Base-by-base conservation (phyloP, 2,888 invertebrate species). In the Protodeltote pygarga region DNA sequence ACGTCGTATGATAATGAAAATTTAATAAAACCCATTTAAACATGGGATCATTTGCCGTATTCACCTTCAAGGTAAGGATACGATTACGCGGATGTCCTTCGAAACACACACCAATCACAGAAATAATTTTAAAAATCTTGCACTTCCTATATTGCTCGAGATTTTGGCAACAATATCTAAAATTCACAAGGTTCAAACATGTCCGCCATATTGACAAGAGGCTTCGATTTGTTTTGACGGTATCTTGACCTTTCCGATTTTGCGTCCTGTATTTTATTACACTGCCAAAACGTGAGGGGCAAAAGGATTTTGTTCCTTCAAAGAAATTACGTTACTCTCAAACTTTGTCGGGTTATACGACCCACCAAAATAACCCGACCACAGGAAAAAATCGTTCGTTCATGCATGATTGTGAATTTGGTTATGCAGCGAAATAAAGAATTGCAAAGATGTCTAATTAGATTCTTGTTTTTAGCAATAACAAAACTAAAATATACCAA, bases 171-270 rank as follows among this genome's bases (percentile, higher is more conserved):
- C n/a, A n/a, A n/a, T n/a, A 70, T 72, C 66, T 65, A 76, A 80
- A 79, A 77, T 70, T 62, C 42, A 59, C 67, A 71, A 71, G 67
- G 72, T 78, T 76, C 74, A 76, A 81, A 79, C 70, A 76, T 61
- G 79, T 77, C 85, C 79, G 92, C 92, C 92, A 92, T 92, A 81
- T 92, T 91, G 87, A 75, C 79, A 80, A 79, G 83, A 79, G 74
- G 65, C 75, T 85, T 86, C 87, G 88, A 89, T 90, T 87, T 92
- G 92, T 92, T 92, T 86, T 91, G 92, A 91, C 91, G 88, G 91
- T 83, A 70, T 81, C 78, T 81, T 87, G 87, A 89, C 88, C 90
- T 89, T 89, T 85, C 79, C 66, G 81, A 86, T 84, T 83, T 86
- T 87, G 85, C 86, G 89, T 86, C 85, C 86, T 81, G 85, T 80